Conservation (phyloP, 2,113 vertebrate species). For the Machaerirhynchus nigripectus region DNA sequence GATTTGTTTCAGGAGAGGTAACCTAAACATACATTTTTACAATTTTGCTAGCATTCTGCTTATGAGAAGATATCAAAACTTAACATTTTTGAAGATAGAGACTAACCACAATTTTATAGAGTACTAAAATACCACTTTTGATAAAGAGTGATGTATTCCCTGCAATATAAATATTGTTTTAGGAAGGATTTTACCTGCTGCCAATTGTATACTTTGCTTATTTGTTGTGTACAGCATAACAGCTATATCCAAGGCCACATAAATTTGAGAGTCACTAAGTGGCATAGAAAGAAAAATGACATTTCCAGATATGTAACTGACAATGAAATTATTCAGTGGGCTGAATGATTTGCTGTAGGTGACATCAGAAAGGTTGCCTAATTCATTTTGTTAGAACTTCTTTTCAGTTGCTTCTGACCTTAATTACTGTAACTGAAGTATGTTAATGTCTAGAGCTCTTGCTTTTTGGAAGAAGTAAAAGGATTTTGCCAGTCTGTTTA, state of each 20-base stretch:
- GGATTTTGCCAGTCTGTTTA: not conserved
- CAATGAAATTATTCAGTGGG: not conserved
- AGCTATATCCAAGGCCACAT: not conserved
- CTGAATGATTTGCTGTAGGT: not conserved
- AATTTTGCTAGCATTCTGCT: not conserved
- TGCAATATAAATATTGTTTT: not conserved
- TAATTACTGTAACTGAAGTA: not conserved
- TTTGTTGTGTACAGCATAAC: not conserved
- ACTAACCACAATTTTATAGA: not conserved
- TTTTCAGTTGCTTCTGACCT: not conserved
- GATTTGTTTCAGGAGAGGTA: not conserved
- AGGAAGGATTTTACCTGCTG: not conserved
- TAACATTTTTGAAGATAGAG: not conserved
- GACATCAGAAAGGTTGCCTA: not conserved
- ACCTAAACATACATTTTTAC: not conserved
- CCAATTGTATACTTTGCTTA: not conserved
- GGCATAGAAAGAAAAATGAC: not conserved
- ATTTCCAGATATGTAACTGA: not conserved
- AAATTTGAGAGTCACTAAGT: not conserved
- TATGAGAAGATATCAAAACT: not conserved
- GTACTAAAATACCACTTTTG: not conserved
- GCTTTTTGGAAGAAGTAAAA: not conserved
- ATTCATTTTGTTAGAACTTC: not conserved
- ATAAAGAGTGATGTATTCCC: not conserved
- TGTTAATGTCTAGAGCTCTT: not conserved